Base-by-base conservation (phyloP, 2,797 vertebrate genomes). In the Enteromius paludinosus region DNA sequence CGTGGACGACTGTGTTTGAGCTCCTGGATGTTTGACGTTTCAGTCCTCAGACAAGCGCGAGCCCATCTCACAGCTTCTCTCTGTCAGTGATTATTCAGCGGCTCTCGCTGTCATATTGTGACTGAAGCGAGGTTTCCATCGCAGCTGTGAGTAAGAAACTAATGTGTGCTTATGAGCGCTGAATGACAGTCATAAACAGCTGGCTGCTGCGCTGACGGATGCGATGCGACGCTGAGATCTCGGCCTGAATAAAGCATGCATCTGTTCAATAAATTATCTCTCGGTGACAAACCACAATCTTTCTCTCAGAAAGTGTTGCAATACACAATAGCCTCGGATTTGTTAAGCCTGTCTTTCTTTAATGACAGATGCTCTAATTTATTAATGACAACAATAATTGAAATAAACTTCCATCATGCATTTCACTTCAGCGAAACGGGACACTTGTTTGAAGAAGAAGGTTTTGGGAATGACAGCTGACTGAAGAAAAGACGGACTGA, bases 121-220 rank as follows among this genome's bases (percentile, higher is more conserved):
- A 66, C 71, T 33, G 43, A 54, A 45, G 15, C 17, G 43, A 68
- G 52, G 84, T 64, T 71, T 90, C 93, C 92, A 92, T 93, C 93
- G 92, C 89, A 28, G 86, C 87, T 17, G 81, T 92, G 92, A 88
- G 89, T 90, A 91, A 88, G 87, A 91, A 91, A 86, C 88, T 84
- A 91, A 91, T 90, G 88, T 91, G 89, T 93, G 90, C 90, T 87
- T 85, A 87, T 68, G 85, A 87, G 71, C 83, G 83, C 85, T 93
- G 92, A 94, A 89, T 93, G 93, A 93, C 93, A 92, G 89, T 92
- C 90, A 95, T 92, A 93, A 94, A 91, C 92, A 93, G 91, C 90
- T 92, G 89, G 89, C 87, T 81, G 49, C 77, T 38, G 66, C 83
- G 52, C 15, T 78, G 78, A 86, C 83, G 86, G 78, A 87, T 85